Conservation (phyloP, 2,888 invertebrate genomes). For the Celastrina argiolus region DNA sequence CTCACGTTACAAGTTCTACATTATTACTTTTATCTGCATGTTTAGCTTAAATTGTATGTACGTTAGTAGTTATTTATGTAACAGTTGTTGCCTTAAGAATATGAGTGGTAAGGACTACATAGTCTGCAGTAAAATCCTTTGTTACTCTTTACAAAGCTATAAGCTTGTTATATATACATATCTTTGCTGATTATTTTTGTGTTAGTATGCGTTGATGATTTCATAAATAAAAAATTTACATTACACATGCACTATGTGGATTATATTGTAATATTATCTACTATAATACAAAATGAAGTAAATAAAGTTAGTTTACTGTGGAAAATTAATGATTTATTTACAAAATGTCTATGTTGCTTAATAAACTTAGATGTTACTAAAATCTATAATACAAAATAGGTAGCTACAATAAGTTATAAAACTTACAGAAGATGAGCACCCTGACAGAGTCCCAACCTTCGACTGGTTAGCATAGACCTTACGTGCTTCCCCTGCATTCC, state of each 20-base stretch:
- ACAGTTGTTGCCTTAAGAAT: too few species aligned
- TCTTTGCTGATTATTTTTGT: not conserved
- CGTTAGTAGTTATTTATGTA: too few species aligned
- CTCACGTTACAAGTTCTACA: too few species aligned
- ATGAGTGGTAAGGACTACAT: too few species aligned
- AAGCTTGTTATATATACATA: too few species aligned
- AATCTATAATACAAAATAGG: not conserved
- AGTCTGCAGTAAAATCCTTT: too few species aligned
- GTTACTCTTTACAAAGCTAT: too few species aligned
- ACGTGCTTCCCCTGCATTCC: constrained; percentile 74
- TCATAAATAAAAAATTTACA: not conserved
- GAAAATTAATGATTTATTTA: not conserved
- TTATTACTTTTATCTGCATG: too few species aligned
- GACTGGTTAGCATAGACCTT: constrained; percentile 75
- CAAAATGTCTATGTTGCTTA: not conserved
- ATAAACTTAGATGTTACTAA: not conserved
- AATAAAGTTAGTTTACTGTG: not conserved
- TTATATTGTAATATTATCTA: not conserved
- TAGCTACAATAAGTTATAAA: constrained; percentile 27
- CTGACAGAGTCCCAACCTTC: constrained; percentile 82
- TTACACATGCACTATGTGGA: not conserved
- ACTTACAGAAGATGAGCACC: constrained; percentile 85
- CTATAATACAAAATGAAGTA: not conserved
- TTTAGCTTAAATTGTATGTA: too few species aligned
- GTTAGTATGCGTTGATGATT: not conserved